Evolutionary conservation across 2,888 invertebrate genomes (phyloP), one percentile per base, ranked within the genome.

Genomic region (Teleiodes luculella): DNA sequence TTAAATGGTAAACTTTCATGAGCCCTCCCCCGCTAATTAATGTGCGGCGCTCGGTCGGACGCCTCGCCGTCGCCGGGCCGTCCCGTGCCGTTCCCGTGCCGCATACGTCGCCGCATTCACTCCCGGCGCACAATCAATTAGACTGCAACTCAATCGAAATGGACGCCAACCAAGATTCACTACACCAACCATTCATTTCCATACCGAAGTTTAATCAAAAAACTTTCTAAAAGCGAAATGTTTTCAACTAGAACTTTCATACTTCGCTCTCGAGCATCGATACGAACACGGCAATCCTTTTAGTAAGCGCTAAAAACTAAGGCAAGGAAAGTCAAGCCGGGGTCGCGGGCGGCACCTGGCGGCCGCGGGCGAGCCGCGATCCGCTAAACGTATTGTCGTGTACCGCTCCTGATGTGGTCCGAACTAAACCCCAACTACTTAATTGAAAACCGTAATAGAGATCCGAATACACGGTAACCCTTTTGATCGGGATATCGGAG

Each of bases 1-100:
- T 90, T 89, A 89, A 88, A 87, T 87, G 88, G 88, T 88, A 87
- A 89, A 88, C 88, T 90, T 86, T 87, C 86, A 87, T 83, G 86
- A 84, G 80, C 67, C 74, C 70, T 66, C 71, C 72, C 68, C 72
- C 80, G 81, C 86, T 89, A 89, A 89, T 89, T 87, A 88, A 88
- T 86, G 83, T 80, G 81, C 83, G 80, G 78, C 80, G 77, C 68
- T 63, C 60, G 66, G 74, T 77, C 72, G 80, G 81, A 76, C 81
- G 69, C 65, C 69, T 70, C 69, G 64, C 65, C 61, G 63, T 8
- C 49, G 28, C 31, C 41, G 41, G 16, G 6, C 28, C 48, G 14
- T n/a, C 24, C 28, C 50, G n/a, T 13, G 10, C 47, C 24, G n/a
- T n/a, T 20, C 11, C 24, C 20, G 24, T n/a, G 11, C 43, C 43